Evolutionary conservation across 2,797 vertebrate species (phyloP), one percentile per base, ranked within the genome.

Genomic region (Poecilia wingei): DNA sequence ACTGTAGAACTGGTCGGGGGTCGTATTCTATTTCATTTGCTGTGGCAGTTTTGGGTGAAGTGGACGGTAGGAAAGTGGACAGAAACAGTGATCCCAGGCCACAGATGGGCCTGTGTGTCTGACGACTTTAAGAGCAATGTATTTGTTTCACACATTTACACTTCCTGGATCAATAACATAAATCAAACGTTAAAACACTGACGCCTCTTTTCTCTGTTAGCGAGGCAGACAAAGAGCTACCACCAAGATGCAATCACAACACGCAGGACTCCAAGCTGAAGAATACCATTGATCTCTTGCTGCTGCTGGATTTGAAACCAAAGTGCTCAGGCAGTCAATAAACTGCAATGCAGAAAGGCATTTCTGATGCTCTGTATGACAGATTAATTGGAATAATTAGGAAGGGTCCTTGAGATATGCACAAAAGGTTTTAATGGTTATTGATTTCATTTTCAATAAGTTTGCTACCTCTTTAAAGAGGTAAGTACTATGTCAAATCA

Each of bases 171-270:
- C 76, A n/a, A 71, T 78, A 59, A 78, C n/a, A 70, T 53, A 77
- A 77, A 78, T 46, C 8, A 71, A 78, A 71, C 9, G 53, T 71
- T 71, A 25, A 77, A 71, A 77, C 36, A 43, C 49, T 43, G 53
- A 57, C 2, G 36, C 18, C 9, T 77, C 61, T 51, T 68, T 33
- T 25, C 33, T 69, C 25, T 28, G n/a, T 28, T 77, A 18, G n/a
- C 18, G 39, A 53, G 39, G 39, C 25, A 77, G 66, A 70, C 36
- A 57, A 77, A 36, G 36, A 28, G 33, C 76, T 82, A 80, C 51
- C 72, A 77, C 82, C 82, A 84, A 78, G 85, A 86, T 46, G 28
- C 70, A 78, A 78, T 71, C 76, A 61, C 57, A 47, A 33, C 69
- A 36, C 14, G 12, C 18, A 57, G 51, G 43, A 5, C 69, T 78